These are phyloP conservation scores for Mugil cephalus DNA, from an alignment of 2,113 vertebrate species.

Conservation along the genomic window DNA sequence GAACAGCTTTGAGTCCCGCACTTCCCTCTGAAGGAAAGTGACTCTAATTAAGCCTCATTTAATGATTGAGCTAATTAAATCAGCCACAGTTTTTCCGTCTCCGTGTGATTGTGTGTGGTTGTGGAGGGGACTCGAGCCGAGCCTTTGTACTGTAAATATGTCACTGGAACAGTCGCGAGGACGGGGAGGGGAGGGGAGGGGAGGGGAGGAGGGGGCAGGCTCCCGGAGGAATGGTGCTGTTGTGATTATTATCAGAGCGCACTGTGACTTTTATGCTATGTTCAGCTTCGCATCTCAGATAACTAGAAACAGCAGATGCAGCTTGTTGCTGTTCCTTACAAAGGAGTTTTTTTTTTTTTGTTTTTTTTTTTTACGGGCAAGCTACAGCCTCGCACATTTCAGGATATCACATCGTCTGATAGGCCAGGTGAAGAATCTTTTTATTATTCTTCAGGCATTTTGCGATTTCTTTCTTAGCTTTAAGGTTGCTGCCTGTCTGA, in stretches of 20 bases:
- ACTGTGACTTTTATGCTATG: slow-evolving; percentile 18
- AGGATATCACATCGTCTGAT: neutral
- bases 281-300: slow-evolving; percentile 34
- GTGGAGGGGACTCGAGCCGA: slow-evolving; percentile 67
- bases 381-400: neutral
- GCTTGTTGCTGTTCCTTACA: slow-evolving; percentile 15
- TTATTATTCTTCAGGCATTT: slow-evolving; percentile 8
- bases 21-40: slow-evolving; percentile 79
- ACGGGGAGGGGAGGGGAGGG: slow-evolving; percentile 3
- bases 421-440: slow-evolving; percentile 15
- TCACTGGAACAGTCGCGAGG: slow-evolving; percentile 58
- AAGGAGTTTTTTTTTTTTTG: too few relatives aligned
- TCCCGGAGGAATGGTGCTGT: slow-evolving; percentile 43
- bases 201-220: too few relatives aligned
- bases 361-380: slow-evolving; percentile 15
- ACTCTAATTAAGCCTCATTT: slow-evolving; percentile 84
- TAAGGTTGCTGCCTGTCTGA: slow-evolving; percentile 22
- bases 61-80: slow-evolving; percentile 84
- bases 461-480: slow-evolving; percentile 2
- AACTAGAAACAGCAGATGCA: slow-evolving; percentile 43
- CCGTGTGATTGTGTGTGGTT: slow-evolving; percentile 31
- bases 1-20: slow-evolving; percentile 72
- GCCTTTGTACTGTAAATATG: slow-evolving; percentile 80
- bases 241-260: slow-evolving; percentile 21
- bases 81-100: slow-evolving; percentile 72